These are phyloP conservation scores for Hydrotaea cyrtoneurina DNA, from an alignment of 2,888 invertebrate species.

Conservation along the genomic window DNA sequence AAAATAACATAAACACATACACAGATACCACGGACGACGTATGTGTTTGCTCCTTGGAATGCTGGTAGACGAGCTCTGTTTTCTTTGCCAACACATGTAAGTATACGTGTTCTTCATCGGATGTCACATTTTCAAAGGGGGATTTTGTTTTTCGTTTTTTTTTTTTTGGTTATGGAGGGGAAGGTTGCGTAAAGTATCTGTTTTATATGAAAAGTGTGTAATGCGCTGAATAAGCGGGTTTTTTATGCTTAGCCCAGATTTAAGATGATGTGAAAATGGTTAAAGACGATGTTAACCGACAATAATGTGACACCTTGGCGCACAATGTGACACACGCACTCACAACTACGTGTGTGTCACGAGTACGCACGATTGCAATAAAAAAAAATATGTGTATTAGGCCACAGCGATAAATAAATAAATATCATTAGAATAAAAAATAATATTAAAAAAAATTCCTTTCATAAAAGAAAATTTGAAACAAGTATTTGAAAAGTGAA, in stretches of 20 bases:
- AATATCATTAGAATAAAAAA: too few relatives aligned
- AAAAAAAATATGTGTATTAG: too few relatives aligned
- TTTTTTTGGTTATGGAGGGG: neutral
- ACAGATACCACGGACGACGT: neutral
- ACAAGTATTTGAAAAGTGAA: too few relatives aligned
- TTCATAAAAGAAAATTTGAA: too few relatives aligned
- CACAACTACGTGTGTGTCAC: neutral
- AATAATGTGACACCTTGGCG: conserved; percentile 26
- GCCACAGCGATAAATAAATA: too few relatives aligned
- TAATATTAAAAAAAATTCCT: too few relatives aligned
- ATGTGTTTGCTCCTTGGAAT: neutral
- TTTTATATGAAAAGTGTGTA: conserved; percentile 19
- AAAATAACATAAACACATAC: conserved; percentile 45
- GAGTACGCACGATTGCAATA: too few relatives aligned
- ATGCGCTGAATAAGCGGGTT: conserved; percentile 36
- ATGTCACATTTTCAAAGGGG: conserved; percentile 32
- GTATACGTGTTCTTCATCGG: neutral
- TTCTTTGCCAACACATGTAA: neutral
- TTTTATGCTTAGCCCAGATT: conserved; percentile 39
- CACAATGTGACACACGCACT: neutral
- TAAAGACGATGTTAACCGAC: neutral
- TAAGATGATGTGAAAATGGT: conserved; percentile 37
- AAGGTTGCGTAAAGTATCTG: neutral
- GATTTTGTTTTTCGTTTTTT: neutral
- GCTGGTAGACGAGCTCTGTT: neutral